Percentiles rank a stretch among this genome's conserved stretches.
Conservation (phyloP, 1,140 invertebrate species). For the Eurosta solidaginis region DNA sequence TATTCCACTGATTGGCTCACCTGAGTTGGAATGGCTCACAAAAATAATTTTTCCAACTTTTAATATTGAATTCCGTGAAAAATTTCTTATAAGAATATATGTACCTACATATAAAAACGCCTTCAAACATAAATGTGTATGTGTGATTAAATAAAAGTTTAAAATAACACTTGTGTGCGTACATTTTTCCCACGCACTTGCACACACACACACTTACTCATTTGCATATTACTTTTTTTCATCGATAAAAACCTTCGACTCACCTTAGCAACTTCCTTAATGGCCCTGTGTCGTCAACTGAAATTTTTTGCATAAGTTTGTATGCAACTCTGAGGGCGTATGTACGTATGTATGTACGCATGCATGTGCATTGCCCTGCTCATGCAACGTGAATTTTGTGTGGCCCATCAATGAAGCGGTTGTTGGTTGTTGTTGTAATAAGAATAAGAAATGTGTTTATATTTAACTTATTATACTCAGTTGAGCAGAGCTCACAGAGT, state of each 20-base stretch:
- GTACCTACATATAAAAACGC: neutral
- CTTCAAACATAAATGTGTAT: neutral
- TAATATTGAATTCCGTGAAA: no score
- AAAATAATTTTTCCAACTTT: no score
- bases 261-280: neutral
- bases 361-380: no score
- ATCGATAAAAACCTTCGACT: neutral
- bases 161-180: neutral
- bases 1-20: no score
- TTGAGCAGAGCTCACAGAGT: no score
- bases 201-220: neutral
- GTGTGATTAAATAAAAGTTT: neutral
- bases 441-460: constrained; percentile 13
- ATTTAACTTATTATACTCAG: neutral
- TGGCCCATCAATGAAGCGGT: neutral
- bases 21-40: no score
- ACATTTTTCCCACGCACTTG: neutral
- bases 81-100: neutral
- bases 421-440: neutral
- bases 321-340: no score
- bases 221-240: neutral
- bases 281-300: no score
- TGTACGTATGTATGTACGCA: neutral
- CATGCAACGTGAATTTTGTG: neutral
- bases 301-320: no score